These are phyloP conservation scores for Allophyes oxyacanthae DNA, from an alignment of 2,888 invertebrate species.

Conservation along the genomic window DNA sequence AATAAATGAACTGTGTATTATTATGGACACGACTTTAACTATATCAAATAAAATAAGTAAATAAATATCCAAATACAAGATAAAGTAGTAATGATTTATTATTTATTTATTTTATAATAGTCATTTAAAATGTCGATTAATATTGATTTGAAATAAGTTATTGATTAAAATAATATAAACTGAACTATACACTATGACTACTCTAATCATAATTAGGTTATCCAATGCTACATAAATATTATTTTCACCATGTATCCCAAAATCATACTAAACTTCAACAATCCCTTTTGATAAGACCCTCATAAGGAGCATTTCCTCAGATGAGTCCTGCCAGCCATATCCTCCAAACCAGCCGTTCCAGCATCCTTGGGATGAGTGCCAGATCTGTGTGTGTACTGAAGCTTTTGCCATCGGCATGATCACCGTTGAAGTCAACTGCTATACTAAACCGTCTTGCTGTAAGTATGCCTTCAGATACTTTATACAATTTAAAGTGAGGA, in stretches of 20 bases:
- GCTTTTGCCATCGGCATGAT: slow-evolving; percentile 54
- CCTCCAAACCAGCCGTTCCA: slow-evolving; percentile 75
- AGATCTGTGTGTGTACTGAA: slow-evolving; percentile 77
- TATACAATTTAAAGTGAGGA: not conserved
- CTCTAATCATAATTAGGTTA: not conserved
- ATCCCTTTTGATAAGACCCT: not conserved
- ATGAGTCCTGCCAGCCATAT: slow-evolving; percentile 79
- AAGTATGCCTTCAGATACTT: slow-evolving; percentile 53
- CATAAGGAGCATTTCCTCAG: slow-evolving; percentile 55
- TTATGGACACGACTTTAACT: no score
- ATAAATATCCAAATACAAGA: no score
- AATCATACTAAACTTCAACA: not conserved
- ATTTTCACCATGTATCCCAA: not conserved
- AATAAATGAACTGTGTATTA: no score
- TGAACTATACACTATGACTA: not conserved
- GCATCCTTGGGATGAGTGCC: slow-evolving; percentile 84
- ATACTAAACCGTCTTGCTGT: slow-evolving; percentile 80
- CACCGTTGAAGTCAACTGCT: slow-evolving; percentile 80
- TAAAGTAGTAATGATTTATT: no score
- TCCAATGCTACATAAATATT: not conserved
- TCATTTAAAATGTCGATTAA: no score
- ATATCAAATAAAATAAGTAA: no score
- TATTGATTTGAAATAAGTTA: no score
- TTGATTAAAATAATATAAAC: not conserved
- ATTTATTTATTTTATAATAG: no score